phyloP scores from a whole-genome alignment of 2,888 invertebrate genomes.

The Dryococelus australis region DNA sequence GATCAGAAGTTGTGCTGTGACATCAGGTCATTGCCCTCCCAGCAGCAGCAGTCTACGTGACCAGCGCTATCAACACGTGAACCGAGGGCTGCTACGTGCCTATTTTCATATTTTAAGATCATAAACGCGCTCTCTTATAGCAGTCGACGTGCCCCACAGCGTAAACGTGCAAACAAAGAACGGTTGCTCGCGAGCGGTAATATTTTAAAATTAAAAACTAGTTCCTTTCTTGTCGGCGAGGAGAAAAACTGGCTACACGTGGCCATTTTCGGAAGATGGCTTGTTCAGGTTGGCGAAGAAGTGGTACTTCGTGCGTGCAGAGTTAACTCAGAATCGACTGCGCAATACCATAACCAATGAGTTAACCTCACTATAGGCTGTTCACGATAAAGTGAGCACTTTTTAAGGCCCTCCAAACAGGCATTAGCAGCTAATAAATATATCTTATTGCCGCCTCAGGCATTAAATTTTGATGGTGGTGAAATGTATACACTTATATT shows the following conservation, averaged over 20 bases:
- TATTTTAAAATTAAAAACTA: neutral
- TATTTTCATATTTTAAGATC: neutral
- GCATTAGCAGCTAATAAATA: no score
- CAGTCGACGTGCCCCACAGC: neutral
- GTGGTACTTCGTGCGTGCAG: no score
- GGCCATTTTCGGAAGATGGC: no score
- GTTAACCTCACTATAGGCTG: no score
- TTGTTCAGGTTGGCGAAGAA: no score
- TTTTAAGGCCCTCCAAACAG: no score
- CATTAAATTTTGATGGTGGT: no score
- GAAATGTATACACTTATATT: no score
- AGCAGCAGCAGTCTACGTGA: neutral
- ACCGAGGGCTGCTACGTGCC: neutral
- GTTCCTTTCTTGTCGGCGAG: neutral
- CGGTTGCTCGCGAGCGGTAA: neutral
- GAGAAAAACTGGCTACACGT: neutral
- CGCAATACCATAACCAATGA: no score
- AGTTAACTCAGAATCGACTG: no score
- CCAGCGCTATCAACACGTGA: neutral
- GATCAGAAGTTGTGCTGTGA: neutral
- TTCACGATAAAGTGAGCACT: no score
- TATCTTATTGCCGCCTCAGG: no score
- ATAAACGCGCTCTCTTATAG: neutral
- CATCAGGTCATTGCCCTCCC: neutral
- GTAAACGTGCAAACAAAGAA: neutral